Evolutionary conservation across 2,113 vertebrate genomes (phyloP).

Genomic region (Tapirus terrestris): DNA sequence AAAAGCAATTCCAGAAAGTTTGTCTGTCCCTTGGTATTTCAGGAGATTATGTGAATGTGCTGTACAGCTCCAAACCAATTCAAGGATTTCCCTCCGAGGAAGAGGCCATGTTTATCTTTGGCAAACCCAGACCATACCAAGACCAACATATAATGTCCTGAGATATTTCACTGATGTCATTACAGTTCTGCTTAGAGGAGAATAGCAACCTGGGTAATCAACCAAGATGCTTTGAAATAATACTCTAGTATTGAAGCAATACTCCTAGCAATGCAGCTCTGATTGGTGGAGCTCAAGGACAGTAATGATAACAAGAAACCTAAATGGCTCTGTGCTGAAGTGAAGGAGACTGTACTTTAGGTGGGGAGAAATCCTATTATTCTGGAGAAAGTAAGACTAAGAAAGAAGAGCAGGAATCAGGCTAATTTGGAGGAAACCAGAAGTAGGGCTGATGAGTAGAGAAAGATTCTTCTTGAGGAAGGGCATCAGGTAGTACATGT

Average conservation of each 20-base stretch:
- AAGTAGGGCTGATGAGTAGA: neutral
- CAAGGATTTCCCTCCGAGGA: neutral
- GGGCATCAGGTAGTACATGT: neutral
- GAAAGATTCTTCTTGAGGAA: neutral
- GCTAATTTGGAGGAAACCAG: neutral
- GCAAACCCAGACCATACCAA: neutral
- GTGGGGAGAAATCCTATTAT: neutral
- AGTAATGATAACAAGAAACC: neutral
- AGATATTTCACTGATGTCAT: neutral
- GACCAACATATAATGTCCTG: neutral
- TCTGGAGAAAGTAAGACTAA: neutral
- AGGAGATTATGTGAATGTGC: neutral
- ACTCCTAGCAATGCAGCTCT: neutral
- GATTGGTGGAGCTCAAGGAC: neutral
- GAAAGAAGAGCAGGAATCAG: neutral
- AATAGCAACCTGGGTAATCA: neutral
- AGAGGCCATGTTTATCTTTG: neutral
- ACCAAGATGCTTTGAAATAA: neutral
- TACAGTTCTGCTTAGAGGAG: neutral
- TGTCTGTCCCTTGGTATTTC: neutral
- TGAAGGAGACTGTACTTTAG: neutral
- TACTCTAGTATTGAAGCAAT: neutral
- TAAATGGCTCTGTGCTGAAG: neutral
- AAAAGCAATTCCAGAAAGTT: neutral
- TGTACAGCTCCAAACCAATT: neutral